These are phyloP conservation scores for Aldrovandia affinis DNA, from an alignment of 2,797 vertebrate genomes.

Conservation along the genomic window DNA sequence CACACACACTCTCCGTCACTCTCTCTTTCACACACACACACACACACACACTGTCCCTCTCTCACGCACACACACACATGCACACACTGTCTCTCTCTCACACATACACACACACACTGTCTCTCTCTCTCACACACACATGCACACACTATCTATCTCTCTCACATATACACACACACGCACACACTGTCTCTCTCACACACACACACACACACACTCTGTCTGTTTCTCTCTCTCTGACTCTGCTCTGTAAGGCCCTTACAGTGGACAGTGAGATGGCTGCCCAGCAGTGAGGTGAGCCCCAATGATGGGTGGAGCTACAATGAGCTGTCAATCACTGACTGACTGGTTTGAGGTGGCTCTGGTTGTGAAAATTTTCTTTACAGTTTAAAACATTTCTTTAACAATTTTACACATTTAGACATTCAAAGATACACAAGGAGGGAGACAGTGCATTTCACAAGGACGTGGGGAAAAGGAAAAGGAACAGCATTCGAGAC, in stretches of 20 bases:
- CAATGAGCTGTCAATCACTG: background rate
- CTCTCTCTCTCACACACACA: background rate
- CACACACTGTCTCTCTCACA: background rate
- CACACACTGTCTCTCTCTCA: background rate
- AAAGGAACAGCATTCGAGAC: too few relatives aligned
- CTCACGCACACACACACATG: background rate
- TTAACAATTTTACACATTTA: too few relatives aligned
- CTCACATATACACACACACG: background rate
- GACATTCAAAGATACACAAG: too few relatives aligned
- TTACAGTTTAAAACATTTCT: too few relatives aligned
- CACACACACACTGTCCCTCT: background rate
- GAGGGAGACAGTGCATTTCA: too few relatives aligned
- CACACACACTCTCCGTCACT: too few relatives aligned
- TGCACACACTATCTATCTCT: too few relatives aligned
- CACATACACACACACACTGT: background rate
- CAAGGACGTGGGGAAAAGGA: too few relatives aligned
- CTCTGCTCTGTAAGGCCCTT: slow-evolving; percentile 19
- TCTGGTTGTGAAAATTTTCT: too few relatives aligned
- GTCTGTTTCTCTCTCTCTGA: background rate
- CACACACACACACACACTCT: background rate
- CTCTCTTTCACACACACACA: background rate
- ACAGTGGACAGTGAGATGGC: slow-evolving; percentile 31
- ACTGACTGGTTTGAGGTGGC: too few relatives aligned
- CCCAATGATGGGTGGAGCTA: too few relatives aligned
- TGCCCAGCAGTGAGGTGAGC: slow-evolving; percentile 18